These are phyloP conservation scores for Dendrophyllia cribrosa DNA, from an alignment of 64 coral and sea anemone species.

Conservation along the genomic window DNA sequence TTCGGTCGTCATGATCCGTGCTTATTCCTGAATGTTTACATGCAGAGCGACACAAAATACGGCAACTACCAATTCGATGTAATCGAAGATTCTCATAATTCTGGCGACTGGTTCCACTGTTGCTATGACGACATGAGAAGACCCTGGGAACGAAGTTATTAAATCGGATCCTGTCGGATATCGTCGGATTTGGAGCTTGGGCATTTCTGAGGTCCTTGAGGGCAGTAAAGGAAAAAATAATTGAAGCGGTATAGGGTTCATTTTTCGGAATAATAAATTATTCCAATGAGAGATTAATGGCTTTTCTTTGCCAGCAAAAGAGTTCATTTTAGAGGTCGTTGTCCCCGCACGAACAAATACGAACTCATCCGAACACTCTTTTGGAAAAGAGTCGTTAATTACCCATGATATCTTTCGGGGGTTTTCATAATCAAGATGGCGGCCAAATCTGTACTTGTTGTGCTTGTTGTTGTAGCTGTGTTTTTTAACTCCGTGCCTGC, in stretches of 20 bases:
- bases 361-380: too few relatives aligned
- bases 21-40: slow-evolving; percentile 36
- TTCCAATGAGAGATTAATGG: too few relatives aligned
- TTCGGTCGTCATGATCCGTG: slow-evolving; percentile 74
- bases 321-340: too few relatives aligned
- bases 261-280: too few relatives aligned
- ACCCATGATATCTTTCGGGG: slow-evolving; percentile 31
- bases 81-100: slow-evolving; percentile 15
- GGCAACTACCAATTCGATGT: neutral
- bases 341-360: too few relatives aligned
- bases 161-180: slow-evolving; percentile 8
- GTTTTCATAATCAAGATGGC: slow-evolving; percentile 76
- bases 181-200: too few relatives aligned
- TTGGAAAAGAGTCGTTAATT: neutral
- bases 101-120: slow-evolving; percentile 9
- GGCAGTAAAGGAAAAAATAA: too few relatives aligned
- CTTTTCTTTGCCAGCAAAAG: too few relatives aligned
- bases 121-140: slow-evolving; percentile 65
- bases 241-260: too few relatives aligned
- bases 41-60: neutral
- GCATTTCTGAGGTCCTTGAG: too few relatives aligned
- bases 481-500: neutral
- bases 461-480: neutral
- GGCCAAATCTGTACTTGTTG: slow-evolving; percentile 28
- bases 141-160: neutral